Conservation (phyloP, 2,888 invertebrate species). For the Charanyca ferruginea region DNA sequence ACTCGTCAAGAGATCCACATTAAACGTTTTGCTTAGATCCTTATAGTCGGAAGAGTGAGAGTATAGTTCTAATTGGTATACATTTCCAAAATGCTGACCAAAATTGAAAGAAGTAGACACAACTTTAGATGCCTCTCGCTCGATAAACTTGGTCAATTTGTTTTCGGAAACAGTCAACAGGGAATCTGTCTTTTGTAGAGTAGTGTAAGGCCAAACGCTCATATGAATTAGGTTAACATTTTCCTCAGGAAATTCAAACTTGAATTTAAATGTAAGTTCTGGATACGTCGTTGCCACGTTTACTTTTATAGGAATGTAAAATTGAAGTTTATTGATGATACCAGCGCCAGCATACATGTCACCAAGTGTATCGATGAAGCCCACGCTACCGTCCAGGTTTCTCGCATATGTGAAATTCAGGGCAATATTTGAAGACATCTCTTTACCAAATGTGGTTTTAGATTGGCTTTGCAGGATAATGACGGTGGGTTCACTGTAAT, state of each 20-base stretch:
- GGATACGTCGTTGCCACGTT: constrained; percentile 77
- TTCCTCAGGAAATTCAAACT: constrained; percentile 88
- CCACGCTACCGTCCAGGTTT: constrained; percentile 91
- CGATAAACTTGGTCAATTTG: constrained; percentile 84
- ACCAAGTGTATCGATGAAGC: constrained; percentile 92
- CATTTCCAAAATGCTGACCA: constrained; percentile 88
- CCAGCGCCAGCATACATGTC: constrained; percentile 92
- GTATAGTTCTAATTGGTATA: constrained; percentile 87
- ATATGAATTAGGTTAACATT: constrained; percentile 89
- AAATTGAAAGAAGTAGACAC: constrained; percentile 75
- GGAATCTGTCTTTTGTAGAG: constrained; percentile 89
- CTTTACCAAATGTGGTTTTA: constrained; percentile 63
- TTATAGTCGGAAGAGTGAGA: constrained; percentile 87
- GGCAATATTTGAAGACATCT: constrained; percentile 77
- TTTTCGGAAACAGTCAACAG: constrained; percentile 87
- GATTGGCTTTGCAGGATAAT: constrained; percentile 79
- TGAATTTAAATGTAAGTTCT: constrained; percentile 82
- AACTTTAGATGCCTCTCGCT: constrained; percentile 74
- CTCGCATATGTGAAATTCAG: constrained; percentile 88
- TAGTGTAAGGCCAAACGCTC: constrained; percentile 92
- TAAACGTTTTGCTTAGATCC: constrained; percentile 67
- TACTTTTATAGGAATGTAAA: constrained; percentile 90
- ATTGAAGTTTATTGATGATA: constrained; percentile 91
- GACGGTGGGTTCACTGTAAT: constrained; percentile 90
- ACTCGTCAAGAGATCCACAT: constrained; percentile 66